Evolutionary conservation across 2,113 vertebrate species (phyloP).

Genomic region (Dasyornis broadbenti): DNA sequence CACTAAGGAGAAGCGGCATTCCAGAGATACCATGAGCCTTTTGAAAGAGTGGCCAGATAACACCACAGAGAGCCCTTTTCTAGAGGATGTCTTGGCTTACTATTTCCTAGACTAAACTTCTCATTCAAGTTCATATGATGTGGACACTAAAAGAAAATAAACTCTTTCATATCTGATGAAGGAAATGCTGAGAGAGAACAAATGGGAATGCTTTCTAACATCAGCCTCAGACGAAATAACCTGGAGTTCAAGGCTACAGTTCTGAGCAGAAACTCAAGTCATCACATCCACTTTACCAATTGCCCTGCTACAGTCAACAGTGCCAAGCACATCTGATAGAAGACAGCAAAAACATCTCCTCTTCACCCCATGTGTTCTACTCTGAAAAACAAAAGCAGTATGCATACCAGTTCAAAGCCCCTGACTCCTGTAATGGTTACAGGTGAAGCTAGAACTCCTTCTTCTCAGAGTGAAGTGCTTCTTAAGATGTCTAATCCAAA

Average conservation of each 20-base stretch:
- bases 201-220: neutral
- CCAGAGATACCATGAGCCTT: neutral
- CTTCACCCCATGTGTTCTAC: neutral
- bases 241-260: neutral
- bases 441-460: neutral
- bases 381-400: neutral
- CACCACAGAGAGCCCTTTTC: neutral
- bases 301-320: neutral
- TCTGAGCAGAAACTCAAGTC: neutral
- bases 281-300: neutral
- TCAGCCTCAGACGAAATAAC: neutral
- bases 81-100: neutral
- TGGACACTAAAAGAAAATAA: neutral
- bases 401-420: neutral
- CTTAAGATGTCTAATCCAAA: neutral
- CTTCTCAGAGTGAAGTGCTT: neutral
- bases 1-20: neutral
- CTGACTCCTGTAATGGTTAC: neutral
- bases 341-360: neutral
- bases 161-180: neutral
- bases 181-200: neutral
- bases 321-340: neutral
- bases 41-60: neutral
- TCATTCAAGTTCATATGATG: neutral
- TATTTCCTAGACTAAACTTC: neutral